A percentile compares a stretch with the other conserved stretches of the same genome.
phyloP scores from a whole-genome alignment of 2,113 vertebrate genomes.

The Pseudopipra pipra region DNA sequence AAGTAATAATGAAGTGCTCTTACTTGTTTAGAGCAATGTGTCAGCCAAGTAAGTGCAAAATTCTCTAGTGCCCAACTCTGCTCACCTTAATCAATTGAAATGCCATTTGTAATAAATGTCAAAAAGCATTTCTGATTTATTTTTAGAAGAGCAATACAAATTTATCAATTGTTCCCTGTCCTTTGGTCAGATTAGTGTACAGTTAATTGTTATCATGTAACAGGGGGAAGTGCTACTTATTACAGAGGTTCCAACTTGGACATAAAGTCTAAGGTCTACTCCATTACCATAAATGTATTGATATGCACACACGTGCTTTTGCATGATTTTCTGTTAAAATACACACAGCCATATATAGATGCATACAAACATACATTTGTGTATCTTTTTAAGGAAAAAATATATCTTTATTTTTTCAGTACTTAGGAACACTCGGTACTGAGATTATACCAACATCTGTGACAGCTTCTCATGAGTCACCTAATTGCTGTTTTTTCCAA shows the following conservation, averaged over 20 bases:
- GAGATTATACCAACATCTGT: neutral
- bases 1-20: slow-evolving; percentile 51
- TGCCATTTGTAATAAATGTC: slow-evolving; percentile 9
- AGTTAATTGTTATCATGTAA: neutral
- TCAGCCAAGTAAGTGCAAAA: slow-evolving; percentile 16
- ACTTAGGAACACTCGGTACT: neutral
- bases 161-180: neutral
- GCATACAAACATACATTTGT: neutral
- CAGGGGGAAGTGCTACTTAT: neutral
- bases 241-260: neutral
- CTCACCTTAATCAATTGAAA: slow-evolving; percentile 38
- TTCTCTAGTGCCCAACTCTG: neutral
- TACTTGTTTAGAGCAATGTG: slow-evolving; percentile 41
- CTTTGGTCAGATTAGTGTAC: neutral
- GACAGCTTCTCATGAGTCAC: neutral
- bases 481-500: neutral
- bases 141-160: slow-evolving; percentile 8
- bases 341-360: accelerated
- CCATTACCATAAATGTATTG: neutral
- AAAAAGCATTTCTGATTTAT: slow-evolving; percentile 1
- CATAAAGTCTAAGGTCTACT: neutral
- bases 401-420: neutral
- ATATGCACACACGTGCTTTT: neutral
- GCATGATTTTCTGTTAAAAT: neutral
- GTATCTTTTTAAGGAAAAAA: neutral